phyloP scores from a whole-genome alignment of 2,888 invertebrate genomes.

The Scaptomyza flava region DNA sequence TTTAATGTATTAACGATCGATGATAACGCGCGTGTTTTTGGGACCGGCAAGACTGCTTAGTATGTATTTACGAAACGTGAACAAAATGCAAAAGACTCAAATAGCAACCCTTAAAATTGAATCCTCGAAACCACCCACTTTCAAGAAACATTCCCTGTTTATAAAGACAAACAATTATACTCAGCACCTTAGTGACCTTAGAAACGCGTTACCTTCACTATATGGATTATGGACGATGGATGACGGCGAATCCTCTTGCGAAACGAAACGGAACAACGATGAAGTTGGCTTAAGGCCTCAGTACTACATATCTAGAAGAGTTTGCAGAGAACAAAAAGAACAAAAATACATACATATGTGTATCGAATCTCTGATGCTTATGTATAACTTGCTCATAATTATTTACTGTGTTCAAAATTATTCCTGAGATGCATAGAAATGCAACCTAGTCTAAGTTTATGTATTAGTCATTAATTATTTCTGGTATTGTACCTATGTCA shows the following conservation, averaged over 20 bases:
- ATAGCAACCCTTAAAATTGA: conserved; percentile 32
- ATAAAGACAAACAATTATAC: conserved; percentile 35
- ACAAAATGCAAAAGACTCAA: conserved; percentile 59
- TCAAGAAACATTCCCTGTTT: conserved; percentile 56
- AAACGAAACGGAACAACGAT: conserved; percentile 52
- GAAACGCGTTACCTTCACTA: conserved; percentile 74
- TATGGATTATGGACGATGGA: conserved; percentile 28
- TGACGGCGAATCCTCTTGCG: conserved; percentile 33
- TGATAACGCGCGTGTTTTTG: conserved; percentile 31
- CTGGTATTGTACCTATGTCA: conserved; percentile 54
- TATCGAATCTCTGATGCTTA: conserved; percentile 39
- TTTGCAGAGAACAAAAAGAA: conserved; percentile 9
- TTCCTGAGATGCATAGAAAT: conserved; percentile 61
- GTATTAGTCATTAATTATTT: conserved; percentile 48
- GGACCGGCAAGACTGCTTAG: conserved; percentile 67
- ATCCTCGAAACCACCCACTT: conserved; percentile 30
- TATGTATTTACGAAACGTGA: conserved; percentile 46
- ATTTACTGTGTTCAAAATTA: conserved; percentile 69
- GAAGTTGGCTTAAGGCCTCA: conserved; percentile 41
- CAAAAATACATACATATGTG: conserved; percentile 6
- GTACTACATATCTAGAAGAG: conserved; percentile 55
- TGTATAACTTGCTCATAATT: conserved; percentile 33
- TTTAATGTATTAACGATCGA: conserved; percentile 66
- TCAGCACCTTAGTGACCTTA: conserved; percentile 78
- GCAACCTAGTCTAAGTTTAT: conserved; percentile 62